Conservation (phyloP, 2,888 invertebrate species). For the Plusia festucae region DNA sequence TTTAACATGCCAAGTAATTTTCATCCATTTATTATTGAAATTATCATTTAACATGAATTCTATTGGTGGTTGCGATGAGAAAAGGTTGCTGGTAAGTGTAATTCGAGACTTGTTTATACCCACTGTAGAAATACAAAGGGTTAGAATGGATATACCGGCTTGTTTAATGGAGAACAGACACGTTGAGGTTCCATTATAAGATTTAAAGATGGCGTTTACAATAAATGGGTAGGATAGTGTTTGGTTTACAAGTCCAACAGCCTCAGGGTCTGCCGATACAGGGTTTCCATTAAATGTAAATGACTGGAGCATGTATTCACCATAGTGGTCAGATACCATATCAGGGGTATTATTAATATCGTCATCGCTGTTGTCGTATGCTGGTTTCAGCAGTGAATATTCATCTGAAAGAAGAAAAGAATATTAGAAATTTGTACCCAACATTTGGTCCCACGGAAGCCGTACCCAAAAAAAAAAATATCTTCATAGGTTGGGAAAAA, state of each 20-base stretch:
- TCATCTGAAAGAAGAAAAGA: not conserved
- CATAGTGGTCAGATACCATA: not conserved
- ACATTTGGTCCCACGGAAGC: no score
- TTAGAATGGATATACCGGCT: constrained; percentile 52
- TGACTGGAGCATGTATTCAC: not conserved
- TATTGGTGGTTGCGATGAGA: constrained; percentile 10
- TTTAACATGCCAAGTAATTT: constrained; percentile 59
- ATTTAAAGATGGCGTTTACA: constrained; percentile 68
- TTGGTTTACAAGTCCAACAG: constrained; percentile 16
- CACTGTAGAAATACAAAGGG: constrained; percentile 61
- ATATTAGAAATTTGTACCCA: not conserved
- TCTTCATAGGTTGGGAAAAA: no score
- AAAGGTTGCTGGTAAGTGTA: constrained; percentile 35
- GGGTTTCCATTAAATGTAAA: constrained; percentile 11
- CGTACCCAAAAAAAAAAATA: no score
- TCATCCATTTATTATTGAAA: constrained; percentile 47
- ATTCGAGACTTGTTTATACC: constrained; percentile 44
- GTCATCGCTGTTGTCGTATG: not conserved
- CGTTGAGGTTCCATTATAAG: constrained; percentile 51
- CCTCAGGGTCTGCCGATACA: not conserved
- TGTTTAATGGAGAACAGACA: constrained; percentile 74
- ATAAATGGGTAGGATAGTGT: constrained; percentile 66
- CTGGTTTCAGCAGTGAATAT: not conserved
- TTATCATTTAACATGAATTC: constrained; percentile 13
- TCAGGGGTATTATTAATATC: not conserved